These are phyloP conservation scores for Trachelus iudaicus DNA, from an alignment of 2,888 invertebrate genomes.

Conservation along the genomic window DNA sequence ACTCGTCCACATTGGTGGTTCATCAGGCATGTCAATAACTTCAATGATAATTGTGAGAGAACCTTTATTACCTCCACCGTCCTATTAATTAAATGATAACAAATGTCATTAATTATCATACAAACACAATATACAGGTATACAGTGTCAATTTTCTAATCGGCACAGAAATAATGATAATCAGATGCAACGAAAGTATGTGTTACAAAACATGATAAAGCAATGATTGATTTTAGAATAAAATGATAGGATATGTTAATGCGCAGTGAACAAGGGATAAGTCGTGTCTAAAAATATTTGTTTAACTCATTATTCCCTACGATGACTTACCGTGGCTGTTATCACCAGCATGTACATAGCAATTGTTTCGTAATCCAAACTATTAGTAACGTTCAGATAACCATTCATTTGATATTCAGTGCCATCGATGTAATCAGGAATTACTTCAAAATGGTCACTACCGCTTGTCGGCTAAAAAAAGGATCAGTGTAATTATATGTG, in stretches of 20 bases:
- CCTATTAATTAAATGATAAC: slow-evolving; percentile 52
- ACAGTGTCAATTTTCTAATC: not conserved
- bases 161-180: not conserved
- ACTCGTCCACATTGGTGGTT: slow-evolving; percentile 72
- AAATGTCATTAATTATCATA: not conserved
- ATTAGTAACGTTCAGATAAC: slow-evolving; percentile 32
- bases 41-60: slow-evolving; percentile 68
- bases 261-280: not conserved
- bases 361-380: slow-evolving; percentile 63
- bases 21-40: slow-evolving; percentile 71
- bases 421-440: slow-evolving; percentile 9
- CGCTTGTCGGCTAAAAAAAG: slow-evolving; percentile 23
- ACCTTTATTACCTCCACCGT: slow-evolving; percentile 65
- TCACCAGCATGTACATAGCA: slow-evolving; percentile 69
- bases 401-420: slow-evolving; percentile 21
- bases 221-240: not conserved
- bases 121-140: not conserved
- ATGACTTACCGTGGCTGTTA: slow-evolving; percentile 68
- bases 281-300: not conserved
- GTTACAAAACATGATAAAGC: not conserved
- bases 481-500: slow-evolving; percentile 3
- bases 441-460: slow-evolving; percentile 24
- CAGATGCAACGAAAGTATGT: not conserved
- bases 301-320: not conserved
- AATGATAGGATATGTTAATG: not conserved